Base-by-base conservation (phyloP, 1,140 invertebrate genomes). In the Bicyclus anynana region DNA sequence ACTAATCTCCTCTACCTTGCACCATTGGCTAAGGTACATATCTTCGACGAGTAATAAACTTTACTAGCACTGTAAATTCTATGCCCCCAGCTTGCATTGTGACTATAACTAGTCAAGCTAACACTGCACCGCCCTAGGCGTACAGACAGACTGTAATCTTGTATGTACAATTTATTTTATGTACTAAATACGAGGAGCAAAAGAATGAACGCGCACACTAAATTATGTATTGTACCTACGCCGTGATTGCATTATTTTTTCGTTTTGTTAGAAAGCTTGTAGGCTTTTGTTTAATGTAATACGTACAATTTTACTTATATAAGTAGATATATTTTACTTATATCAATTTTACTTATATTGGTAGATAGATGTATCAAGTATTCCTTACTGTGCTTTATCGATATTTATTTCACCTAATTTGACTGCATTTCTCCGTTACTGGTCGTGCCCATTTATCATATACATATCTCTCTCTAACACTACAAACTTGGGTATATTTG, bases 341-440 rank as follows among this genome's bases (percentile, higher is more conserved):
- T n/a, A n/a, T 61, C 60, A 69, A 66, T 69, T 66, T 63, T 65
- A 50, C 53, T 53, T 44, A 26, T 40, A 42, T 51, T 37, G 42
- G 35, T 51, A n/a, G 16, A 23, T 52, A 16, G 5, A 7, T 52
- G 21, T 53, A 59, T 75, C 67, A 73, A 47, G 64, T 75, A 80
- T 79, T 77, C 72, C 50, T 47, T 70, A 60, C 51, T 42, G 63
- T 72, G 73, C 70, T 65, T 59, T 61, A 64, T 68, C 67, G 60
- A 77, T 83, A 80, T 80, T 83, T 80, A 80, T 79, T 84, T 84
- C 78, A 79, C 61, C 77, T 86, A 86, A 86, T 86, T 86, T 81
- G 78, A 80, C 77, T 83, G 75, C 74, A 83, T 84, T 82, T 84
- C 78, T 81, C 69, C 67, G 65, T 79, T 80, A 62, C 57, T 55